Evolutionary conservation across 2,113 vertebrate genomes (phyloP).

Genomic region (Reinhardtius hippoglossoides): DNA sequence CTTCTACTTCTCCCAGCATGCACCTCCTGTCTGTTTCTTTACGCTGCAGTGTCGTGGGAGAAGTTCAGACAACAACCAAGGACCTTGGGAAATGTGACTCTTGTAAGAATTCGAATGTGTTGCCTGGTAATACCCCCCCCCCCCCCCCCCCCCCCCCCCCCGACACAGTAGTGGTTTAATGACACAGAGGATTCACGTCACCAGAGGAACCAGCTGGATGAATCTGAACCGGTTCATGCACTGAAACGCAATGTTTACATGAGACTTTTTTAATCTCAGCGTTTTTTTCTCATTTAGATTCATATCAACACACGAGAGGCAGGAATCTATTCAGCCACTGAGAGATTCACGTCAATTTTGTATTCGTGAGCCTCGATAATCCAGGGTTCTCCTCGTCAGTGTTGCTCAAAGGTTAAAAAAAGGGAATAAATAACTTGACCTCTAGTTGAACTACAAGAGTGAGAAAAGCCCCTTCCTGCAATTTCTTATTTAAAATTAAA

Average conservation of each 20-base stretch:
- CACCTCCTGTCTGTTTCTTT: background rate
- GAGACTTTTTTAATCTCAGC: background rate
- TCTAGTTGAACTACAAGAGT: background rate
- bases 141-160: no score
- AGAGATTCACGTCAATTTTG: background rate
- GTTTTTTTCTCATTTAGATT: background rate
- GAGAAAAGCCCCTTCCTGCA: background rate
- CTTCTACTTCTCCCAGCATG: slow-evolving; percentile 13
- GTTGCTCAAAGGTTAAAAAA: background rate
- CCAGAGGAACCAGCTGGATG: no score
- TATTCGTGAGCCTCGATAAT: background rate
- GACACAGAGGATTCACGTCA: no score
- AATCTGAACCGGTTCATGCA: background rate
- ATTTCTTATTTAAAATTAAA: background rate
- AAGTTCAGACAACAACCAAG: background rate
- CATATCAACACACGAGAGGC: background rate
- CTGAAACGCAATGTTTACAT: slow-evolving; percentile 45
- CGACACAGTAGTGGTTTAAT: no score
- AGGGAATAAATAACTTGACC: background rate
- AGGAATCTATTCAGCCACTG: slow-evolving; percentile 1
- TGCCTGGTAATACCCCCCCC: no score
- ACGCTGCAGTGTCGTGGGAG: background rate
- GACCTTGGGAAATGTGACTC: slow-evolving; percentile 11
- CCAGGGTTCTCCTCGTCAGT: background rate
- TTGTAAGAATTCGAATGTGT: background rate